These are phyloP conservation scores for Metacarcinus magister DNA, from an alignment of 2,888 invertebrate species.

Conservation along the genomic window DNA sequence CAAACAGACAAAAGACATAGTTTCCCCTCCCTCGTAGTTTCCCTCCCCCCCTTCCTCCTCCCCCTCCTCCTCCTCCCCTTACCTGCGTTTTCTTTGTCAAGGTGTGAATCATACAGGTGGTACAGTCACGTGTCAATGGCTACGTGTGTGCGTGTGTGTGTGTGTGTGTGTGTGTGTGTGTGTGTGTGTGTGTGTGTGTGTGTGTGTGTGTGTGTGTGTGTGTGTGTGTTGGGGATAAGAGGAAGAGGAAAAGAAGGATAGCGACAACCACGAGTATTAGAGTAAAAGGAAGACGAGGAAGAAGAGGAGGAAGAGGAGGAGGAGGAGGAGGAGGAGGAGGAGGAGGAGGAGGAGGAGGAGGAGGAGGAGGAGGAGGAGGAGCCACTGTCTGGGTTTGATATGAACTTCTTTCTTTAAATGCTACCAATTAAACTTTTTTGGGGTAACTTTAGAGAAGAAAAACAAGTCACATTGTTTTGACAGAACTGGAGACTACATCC, in stretches of 20 bases:
- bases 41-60: background rate
- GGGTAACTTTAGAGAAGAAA: background rate
- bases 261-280: background rate
- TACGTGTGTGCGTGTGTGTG: background rate
- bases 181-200: conserved; percentile 26
- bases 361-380: background rate
- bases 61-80: no score
- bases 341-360: background rate
- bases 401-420: conserved; percentile 26
- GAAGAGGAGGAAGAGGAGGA: conserved; percentile 9
- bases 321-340: background rate
- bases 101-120: background rate
- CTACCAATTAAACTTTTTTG: background rate
- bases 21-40: no score
- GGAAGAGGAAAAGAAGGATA: background rate
- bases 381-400: background rate
- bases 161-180: conserved; percentile 26
- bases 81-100: background rate
- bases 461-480: conserved; percentile 14
- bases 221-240: no score
- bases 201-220: conserved; percentile 10
- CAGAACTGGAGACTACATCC: background rate
- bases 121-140: background rate
- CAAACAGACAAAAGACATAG: background rate
- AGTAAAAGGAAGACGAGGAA: background rate